Conservation (phyloP, 2,888 invertebrate species). For the Bedellia somnulentella region DNA sequence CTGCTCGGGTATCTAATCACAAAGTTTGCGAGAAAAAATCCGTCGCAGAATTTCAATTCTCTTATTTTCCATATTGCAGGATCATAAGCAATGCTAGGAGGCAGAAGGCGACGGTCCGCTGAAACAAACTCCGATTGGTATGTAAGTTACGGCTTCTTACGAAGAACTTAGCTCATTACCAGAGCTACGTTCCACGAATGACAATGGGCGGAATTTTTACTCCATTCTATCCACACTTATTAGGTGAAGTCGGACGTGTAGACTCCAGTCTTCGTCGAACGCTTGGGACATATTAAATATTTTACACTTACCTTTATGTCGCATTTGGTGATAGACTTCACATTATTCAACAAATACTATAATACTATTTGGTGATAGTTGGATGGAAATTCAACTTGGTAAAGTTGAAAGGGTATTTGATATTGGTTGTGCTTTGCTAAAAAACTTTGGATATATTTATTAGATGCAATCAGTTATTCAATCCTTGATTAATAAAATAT, state of each 20-base stretch:
- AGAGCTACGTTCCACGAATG: slow-evolving; percentile 39
- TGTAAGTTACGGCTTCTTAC: slow-evolving; percentile 55
- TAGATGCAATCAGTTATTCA: no score
- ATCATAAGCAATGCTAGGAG: slow-evolving; percentile 40
- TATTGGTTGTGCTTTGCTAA: no score
- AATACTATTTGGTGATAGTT: no score
- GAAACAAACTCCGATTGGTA: slow-evolving; percentile 33
- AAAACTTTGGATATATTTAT: no score
- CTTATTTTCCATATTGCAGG: slow-evolving; percentile 10
- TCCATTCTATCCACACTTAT: slow-evolving; percentile 23
- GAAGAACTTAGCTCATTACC: slow-evolving; percentile 59
- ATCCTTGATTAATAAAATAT: no score
- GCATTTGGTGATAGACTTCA: no score
- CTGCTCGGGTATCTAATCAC: no score
- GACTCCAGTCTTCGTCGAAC: slow-evolving; percentile 21
- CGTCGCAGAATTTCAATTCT: slow-evolving; percentile 5
- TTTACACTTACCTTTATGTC: slow-evolving; percentile 14
- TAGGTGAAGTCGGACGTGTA: slow-evolving; percentile 34
- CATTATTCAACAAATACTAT: no score
- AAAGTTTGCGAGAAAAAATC: slow-evolving; percentile 2
- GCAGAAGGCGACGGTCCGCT: slow-evolving; percentile 16
- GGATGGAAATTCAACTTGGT: no score
- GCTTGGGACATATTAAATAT: slow-evolving; percentile 32
- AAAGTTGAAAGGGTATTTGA: no score
- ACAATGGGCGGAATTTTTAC: slow-evolving; percentile 51